Percentiles rank a stretch among this genome's conserved stretches.
Conservation (phyloP, 2,888 invertebrate genomes). For the Melanostoma mellinum region DNA sequence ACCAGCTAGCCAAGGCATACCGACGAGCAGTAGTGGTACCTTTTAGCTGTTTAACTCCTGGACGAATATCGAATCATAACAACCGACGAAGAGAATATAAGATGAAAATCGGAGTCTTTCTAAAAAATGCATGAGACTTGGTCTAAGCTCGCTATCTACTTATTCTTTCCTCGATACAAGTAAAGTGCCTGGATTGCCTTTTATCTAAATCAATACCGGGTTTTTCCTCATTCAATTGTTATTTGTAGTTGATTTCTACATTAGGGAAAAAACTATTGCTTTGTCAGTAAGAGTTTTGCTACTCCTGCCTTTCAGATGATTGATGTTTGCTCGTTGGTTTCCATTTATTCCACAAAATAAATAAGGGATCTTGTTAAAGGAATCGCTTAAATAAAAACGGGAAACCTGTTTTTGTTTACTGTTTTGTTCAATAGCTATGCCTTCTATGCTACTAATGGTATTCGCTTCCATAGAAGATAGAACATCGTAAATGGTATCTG, state of each 20-base stretch:
- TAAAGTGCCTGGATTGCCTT: no score
- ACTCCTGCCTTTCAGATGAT: constrained; percentile 15
- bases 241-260: constrained; percentile 18
- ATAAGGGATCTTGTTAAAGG: neutral
- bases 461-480: neutral
- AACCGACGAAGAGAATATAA: no score
- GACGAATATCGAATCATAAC: no score
- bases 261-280: constrained; percentile 20
- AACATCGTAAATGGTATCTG: neutral
- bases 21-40: no score
- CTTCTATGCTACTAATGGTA: neutral
- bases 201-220: no score
- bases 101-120: no score
- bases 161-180: no score
- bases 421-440: no score
- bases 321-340: constrained; percentile 8
- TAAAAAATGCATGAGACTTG: no score
- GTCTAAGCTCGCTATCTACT: no score
- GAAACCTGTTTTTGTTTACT: neutral
- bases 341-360: constrained; percentile 5
- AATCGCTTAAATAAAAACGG: neutral
- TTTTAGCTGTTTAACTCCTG: no score
- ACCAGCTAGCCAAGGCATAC: no score
- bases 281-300: neutral
- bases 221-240: neutral